phyloP scores from a whole-genome alignment of 1,140 invertebrate genomes.

The Euschistus heros region DNA sequence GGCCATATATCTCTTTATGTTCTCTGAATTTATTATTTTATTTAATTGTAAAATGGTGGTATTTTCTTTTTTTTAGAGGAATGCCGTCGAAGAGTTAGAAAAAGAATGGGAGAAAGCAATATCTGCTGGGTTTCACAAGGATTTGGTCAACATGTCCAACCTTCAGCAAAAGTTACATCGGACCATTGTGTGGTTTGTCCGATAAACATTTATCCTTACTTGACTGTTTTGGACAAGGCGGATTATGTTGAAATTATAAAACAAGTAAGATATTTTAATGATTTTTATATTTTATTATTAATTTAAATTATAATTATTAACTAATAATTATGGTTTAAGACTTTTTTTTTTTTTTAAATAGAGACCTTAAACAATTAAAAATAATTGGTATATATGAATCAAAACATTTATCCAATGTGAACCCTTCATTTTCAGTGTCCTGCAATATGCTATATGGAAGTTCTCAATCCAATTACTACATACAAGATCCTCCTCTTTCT shows the following conservation, averaged over 20 bases:
- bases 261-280: constrained; percentile 32
- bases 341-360: too few relatives aligned
- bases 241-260: constrained; percentile 50
- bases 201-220: constrained; percentile 60
- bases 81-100: constrained; percentile 49
- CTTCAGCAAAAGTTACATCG: constrained; percentile 37
- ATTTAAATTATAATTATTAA: not conserved
- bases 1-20: constrained; percentile 9
- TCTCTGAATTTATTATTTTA: constrained; percentile 19
- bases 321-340: too few relatives aligned
- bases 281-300: not conserved
- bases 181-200: constrained; percentile 36
- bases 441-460: too few relatives aligned
- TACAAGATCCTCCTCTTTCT: too few relatives aligned
- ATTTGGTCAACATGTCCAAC: constrained; percentile 48
- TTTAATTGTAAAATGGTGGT: constrained; percentile 25
- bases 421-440: too few relatives aligned
- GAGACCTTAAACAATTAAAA: too few relatives aligned
- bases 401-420: too few relatives aligned
- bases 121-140: constrained; percentile 48
- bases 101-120: constrained; percentile 52
- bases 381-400: too few relatives aligned
- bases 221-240: constrained; percentile 51
- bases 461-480: too few relatives aligned
- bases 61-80: constrained; percentile 34